Evolutionary conservation across 2,797 vertebrate species (phyloP).

Genomic region (Mionectes olivaceus): DNA sequence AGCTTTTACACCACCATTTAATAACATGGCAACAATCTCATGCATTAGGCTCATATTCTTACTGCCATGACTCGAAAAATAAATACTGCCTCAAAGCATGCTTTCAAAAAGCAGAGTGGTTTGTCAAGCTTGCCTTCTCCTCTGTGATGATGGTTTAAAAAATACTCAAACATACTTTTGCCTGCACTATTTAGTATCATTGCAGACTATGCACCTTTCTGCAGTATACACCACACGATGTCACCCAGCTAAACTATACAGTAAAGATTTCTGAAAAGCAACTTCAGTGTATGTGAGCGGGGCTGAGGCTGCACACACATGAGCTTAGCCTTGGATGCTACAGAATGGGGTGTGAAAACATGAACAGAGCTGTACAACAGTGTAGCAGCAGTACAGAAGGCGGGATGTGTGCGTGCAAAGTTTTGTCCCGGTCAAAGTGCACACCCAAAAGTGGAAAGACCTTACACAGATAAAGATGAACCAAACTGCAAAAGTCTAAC

Average conservation of each 20-base stretch:
- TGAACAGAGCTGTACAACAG: not conserved
- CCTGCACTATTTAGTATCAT: not conserved
- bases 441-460: not conserved
- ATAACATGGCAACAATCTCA: slow-evolving; percentile 79
- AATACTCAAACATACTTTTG: not conserved
- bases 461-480: not conserved
- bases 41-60: slow-evolving; percentile 63
- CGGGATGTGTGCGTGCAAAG: not conserved
- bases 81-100: not conserved
- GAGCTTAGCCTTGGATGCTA: not conserved
- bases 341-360: not conserved
- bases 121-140: not conserved
- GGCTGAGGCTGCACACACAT: not conserved
- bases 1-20: slow-evolving; percentile 81
- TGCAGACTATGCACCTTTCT: not conserved
- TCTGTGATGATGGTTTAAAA: not conserved
- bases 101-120: not conserved
- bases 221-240: not conserved
- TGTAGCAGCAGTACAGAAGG: not conserved
- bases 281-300: not conserved
- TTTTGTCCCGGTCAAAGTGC: not conserved
- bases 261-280: not conserved
- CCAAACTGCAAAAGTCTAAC: not conserved
- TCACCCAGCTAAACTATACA: not conserved
- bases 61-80: slow-evolving; percentile 12